Evolutionary conservation across 2,113 vertebrate genomes (phyloP), one percentile per base, ranked within the genome.

Genomic region (Empidonax alnorum): DNA sequence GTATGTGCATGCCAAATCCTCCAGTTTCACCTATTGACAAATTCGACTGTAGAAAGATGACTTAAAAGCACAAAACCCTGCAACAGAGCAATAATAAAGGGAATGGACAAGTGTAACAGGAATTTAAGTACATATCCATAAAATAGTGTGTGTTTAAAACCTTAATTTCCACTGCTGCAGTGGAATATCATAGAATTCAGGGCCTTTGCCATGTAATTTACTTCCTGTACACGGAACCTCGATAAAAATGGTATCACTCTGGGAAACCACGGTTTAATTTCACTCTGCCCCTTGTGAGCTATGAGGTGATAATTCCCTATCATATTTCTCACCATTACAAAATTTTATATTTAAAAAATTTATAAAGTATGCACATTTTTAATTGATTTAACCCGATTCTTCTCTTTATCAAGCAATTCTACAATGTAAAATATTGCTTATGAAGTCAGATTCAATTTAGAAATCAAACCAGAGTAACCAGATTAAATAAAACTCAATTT

Each of bases 401-500:
- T 83, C 59, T 90, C 63, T 92, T 95, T 49, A 56, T 28, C 30
- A 78, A 95, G 50, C 31, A 90, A 80, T 83, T 80, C 61, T 78
- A 46, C 53, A 15, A 84, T 6, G 16, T 75, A 72, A 92, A 89
- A 81, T 84, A 73, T 33, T 86, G 50, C 46, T 86, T 68, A 67
- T 72, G 68, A 89, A 93, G 65, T 89, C 92, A 84, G 47, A 86
- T 92, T 89, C 56, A 87, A 90, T 93, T 90, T 49, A 82, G 41
- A 92, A 96, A 81, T 84, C 76, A 92, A 95, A 92, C 39, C 67
- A 61, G 27, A 93, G 31, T 90, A 94, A 87, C 81, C 61, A 81
- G 52, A 93, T 96, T 93, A 94, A 96, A 96, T 68, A 97, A 95
- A 97, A 94, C 65, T 90, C 67, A 91, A 59, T 93, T 96, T 86